Percentiles rank a stretch among this genome's conserved stretches.
phyloP scores from a whole-genome alignment of 2,113 vertebrate genomes.

The Nestor notabilis region DNA sequence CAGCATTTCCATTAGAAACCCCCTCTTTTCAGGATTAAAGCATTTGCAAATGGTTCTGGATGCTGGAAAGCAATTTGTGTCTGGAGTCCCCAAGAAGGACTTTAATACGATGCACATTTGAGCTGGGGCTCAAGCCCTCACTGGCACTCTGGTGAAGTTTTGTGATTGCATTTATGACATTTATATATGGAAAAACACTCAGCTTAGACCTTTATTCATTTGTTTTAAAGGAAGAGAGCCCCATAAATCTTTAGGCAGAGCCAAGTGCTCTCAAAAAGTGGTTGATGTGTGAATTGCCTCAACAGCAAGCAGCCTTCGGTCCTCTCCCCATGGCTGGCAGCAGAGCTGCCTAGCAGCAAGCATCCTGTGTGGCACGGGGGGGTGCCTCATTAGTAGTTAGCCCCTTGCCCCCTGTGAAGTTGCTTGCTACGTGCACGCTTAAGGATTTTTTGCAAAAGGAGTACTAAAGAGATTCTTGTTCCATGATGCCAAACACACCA shows the following conservation, averaged over 20 bases:
- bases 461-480: background rate
- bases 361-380: background rate
- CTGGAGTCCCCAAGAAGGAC: conserved; percentile 38
- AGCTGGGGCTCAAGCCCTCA: conserved; percentile 10
- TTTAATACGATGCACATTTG: conserved; percentile 28
- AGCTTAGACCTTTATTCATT: conserved; percentile 63
- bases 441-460: background rate
- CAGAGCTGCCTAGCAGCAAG: background rate
- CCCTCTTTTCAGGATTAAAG: conserved; percentile 52
- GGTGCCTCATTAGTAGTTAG: background rate
- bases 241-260: conserved; percentile 38
- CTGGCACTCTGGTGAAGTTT: conserved; percentile 23
- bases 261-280: background rate
- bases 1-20: conserved; percentile 37
- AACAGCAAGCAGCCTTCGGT: background rate
- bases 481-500: background rate
- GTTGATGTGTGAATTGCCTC: conserved; percentile 33
- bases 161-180: conserved; percentile 62
- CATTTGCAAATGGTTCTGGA: conserved; percentile 67
- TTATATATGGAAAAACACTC: conserved; percentile 72
- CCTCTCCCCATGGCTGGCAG: background rate
- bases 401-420: background rate
- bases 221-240: conserved; percentile 36
- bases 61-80: conserved; percentile 52
- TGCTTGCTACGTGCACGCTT: background rate